phyloP scores from a whole-genome alignment of 2,888 invertebrate genomes.

The Stenotaenia linearis region DNA sequence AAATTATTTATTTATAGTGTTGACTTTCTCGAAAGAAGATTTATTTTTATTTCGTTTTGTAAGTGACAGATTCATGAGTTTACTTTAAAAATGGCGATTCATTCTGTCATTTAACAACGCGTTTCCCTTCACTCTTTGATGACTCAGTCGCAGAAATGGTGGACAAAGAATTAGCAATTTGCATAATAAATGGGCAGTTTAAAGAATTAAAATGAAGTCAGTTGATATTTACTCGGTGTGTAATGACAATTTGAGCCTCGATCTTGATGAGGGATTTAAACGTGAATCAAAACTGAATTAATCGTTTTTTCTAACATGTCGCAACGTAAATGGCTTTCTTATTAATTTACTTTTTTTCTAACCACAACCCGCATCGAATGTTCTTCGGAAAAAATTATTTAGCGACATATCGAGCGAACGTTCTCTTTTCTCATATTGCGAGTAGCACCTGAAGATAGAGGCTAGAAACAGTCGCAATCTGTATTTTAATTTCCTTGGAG shows the following conservation, averaged over 20 bases:
- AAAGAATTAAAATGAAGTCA: conserved; percentile 7
- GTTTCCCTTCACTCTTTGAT: not conserved
- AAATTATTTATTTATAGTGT: too few relatives aligned
- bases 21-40: too few relatives aligned
- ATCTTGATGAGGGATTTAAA: not conserved
- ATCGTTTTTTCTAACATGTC: not conserved
- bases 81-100: not conserved
- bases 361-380: not conserved
- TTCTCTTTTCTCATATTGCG: not conserved
- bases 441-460: not conserved
- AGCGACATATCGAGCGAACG: not conserved
- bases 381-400: not conserved
- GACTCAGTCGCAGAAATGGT: conserved; percentile 13
- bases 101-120: not conserved
- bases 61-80: not conserved
- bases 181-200: conserved; percentile 17
- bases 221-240: not conserved
- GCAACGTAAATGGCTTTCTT: not conserved
- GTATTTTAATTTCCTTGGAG: conserved; percentile 23
- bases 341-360: not conserved
- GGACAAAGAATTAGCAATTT: conserved; percentile 17
- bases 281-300: not conserved
- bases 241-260: not conserved
- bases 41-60: not conserved
- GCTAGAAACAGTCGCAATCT: conserved; percentile 19